phyloP scores from a whole-genome alignment of 2,797 vertebrate species.

The Lacerta agilis region DNA sequence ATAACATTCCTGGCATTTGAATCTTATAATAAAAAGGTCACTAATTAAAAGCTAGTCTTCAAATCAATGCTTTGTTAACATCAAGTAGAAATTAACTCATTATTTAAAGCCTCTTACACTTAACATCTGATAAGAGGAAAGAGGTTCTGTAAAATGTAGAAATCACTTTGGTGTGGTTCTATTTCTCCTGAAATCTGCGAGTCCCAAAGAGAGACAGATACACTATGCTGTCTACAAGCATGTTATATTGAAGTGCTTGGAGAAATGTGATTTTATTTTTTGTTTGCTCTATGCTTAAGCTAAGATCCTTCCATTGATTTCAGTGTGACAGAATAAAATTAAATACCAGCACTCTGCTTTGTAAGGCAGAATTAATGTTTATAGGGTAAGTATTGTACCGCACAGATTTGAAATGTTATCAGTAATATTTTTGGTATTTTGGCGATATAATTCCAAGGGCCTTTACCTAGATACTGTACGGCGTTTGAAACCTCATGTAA shows the following conservation, averaged over 20 bases:
- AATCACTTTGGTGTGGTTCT: background rate
- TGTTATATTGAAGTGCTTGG: background rate
- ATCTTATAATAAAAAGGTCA: background rate
- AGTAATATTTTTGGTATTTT: background rate
- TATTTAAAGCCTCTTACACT: conserved; percentile 11
- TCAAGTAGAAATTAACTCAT: background rate
- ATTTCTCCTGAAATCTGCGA: accelerated
- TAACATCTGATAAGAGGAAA: background rate
- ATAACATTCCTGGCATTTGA: background rate
- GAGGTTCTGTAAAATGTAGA: background rate
- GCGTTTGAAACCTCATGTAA: background rate
- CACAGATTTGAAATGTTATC: background rate
- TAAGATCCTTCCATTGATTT: background rate
- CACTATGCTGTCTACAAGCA: background rate
- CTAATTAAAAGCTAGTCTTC: background rate
- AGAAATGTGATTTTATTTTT: conserved; percentile 15
- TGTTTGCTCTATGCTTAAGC: background rate
- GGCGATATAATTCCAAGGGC: background rate
- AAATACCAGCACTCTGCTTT: background rate
- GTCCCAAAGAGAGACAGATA: background rate
- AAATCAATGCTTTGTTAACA: background rate
- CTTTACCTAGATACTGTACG: background rate
- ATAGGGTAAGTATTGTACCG: background rate
- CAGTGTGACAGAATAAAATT: background rate
- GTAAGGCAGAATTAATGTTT: accelerated